Evolutionary conservation across 2,113 vertebrate genomes (phyloP).

Genomic region (Zonotrichia leucophrys): DNA sequence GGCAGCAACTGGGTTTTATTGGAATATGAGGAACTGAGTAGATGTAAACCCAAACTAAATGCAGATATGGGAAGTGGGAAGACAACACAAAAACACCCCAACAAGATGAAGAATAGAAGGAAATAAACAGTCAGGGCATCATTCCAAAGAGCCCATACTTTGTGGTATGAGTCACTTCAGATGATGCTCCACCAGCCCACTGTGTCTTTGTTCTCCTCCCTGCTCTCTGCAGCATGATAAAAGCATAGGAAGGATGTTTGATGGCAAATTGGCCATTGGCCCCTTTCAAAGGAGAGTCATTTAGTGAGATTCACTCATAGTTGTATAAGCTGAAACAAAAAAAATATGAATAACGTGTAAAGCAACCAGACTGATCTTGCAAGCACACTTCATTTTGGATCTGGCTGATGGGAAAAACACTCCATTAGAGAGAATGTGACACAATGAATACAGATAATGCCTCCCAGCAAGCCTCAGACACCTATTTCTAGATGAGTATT

Average conservation of each 20-base stretch:
- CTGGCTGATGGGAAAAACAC: slow-evolving; percentile 30
- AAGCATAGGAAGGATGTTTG: slow-evolving; percentile 43
- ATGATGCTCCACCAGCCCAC: neutral
- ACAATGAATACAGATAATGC: neutral
- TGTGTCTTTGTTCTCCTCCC: neutral
- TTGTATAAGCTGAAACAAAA: slow-evolving; percentile 20
- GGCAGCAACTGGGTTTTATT: neutral
- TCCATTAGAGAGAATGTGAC: neutral
- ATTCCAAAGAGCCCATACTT: neutral
- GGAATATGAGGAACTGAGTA: neutral
- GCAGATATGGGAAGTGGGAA: neutral
- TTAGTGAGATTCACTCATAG: slow-evolving; percentile 47
- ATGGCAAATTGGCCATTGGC: neutral
- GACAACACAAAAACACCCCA: neutral
- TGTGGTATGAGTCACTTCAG: neutral
- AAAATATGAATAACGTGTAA: neutral
- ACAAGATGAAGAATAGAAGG: neutral
- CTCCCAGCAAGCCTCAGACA: neutral
- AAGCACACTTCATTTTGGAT: slow-evolving; percentile 10
- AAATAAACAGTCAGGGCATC: neutral
- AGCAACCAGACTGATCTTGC: neutral
- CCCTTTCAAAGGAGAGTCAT: slow-evolving; percentile 50
- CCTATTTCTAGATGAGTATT: slow-evolving; percentile 33
- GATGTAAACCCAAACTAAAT: neutral
- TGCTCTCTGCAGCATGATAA: neutral